Conservation (phyloP, 2,888 invertebrate species). For the Keiferia lycopersicella region DNA sequence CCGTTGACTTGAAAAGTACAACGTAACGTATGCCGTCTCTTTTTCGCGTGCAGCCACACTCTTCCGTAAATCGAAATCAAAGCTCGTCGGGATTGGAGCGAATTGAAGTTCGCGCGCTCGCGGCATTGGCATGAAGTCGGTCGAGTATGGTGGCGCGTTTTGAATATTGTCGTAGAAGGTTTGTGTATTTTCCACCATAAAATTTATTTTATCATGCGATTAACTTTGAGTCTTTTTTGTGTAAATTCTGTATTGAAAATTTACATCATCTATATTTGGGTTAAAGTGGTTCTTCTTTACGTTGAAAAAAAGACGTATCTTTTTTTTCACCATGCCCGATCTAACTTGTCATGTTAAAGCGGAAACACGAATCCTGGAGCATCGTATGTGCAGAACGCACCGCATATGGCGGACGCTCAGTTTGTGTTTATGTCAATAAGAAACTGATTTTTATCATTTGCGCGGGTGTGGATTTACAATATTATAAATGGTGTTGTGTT, state of each 20-base stretch:
- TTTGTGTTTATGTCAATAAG: slow-evolving; percentile 82
- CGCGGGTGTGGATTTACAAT: slow-evolving; percentile 77
- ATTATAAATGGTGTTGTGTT: slow-evolving; percentile 67
- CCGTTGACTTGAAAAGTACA: slow-evolving; percentile 75
- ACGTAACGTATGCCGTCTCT: slow-evolving; percentile 59
- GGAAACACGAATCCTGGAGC: slow-evolving; percentile 37
- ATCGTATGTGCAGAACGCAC: slow-evolving; percentile 67
- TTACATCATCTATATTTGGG: no score
- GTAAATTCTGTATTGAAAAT: no score
- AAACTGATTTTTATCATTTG: slow-evolving; percentile 76
- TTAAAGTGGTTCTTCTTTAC: neutral
- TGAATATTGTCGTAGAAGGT: slow-evolving; percentile 37
- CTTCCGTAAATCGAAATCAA: slow-evolving; percentile 81
- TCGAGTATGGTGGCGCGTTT: slow-evolving; percentile 56
- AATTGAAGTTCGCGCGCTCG: slow-evolving; percentile 61
- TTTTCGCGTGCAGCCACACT: slow-evolving; percentile 65
- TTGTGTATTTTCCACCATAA: neutral
- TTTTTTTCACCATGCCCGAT: no score
- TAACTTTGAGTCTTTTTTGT: no score
- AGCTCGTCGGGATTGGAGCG: slow-evolving; percentile 75
- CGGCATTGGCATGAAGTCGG: slow-evolving; percentile 57
- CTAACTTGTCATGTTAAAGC: neutral
- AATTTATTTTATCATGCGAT: neutral
- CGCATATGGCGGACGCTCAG: slow-evolving; percentile 81
- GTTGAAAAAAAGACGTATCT: neutral